Evolutionary conservation across 2,113 vertebrate species (phyloP), one percentile per base, ranked within the genome.

Genomic region (Tachuris rubrigastra): DNA sequence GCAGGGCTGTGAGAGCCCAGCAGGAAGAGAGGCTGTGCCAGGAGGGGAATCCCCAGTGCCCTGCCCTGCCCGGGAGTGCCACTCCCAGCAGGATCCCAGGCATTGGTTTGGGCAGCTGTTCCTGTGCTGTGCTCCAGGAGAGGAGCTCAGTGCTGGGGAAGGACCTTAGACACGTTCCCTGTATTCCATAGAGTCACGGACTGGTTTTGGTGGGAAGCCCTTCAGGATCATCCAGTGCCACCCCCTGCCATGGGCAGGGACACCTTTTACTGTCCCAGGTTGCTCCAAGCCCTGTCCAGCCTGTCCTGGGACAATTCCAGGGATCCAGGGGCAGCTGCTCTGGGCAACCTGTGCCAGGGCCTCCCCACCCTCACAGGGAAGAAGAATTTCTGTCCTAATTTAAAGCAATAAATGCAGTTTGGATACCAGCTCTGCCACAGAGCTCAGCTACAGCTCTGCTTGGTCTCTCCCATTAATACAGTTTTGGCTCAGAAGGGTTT

Each of bases 1-100:
- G 37, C 15, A 11, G 85, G 5, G 5, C 28, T 2, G n/a, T 0
- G 6, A n/a, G 67, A 14, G 1, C 2, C 52, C 15, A 17, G 2
- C 0, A 3, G 20, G 76, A 4, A 25, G 53, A 2, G 41, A 1
- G 73, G 31, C 5, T 5, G 50, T 58, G 76, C 80, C 78, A 33
- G 35, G 1, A 1, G 17, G 78, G 85, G 65, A 83, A 12, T 23
- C 66, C 79, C 87, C 56, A 46, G 13, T 59, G 60, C 24, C 17
- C 24, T 4, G 62, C 68, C 52, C 1, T 5, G 62, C 68, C 53
- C 0, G 0, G 0, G 2, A 1, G 65, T 17, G 60, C 72, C 39
- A 10, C 65, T 6, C 22, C 7, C 33, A 5, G 53, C 33, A 2
- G 3, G 14, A 35, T 37, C 14, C 0, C 19, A 10, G 35, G 0